Percentiles rank a stretch among this genome's conserved stretches.
These are phyloP conservation scores for Cossypha caffra DNA, from an alignment of 2,797 vertebrate species.

Conservation along the genomic window DNA sequence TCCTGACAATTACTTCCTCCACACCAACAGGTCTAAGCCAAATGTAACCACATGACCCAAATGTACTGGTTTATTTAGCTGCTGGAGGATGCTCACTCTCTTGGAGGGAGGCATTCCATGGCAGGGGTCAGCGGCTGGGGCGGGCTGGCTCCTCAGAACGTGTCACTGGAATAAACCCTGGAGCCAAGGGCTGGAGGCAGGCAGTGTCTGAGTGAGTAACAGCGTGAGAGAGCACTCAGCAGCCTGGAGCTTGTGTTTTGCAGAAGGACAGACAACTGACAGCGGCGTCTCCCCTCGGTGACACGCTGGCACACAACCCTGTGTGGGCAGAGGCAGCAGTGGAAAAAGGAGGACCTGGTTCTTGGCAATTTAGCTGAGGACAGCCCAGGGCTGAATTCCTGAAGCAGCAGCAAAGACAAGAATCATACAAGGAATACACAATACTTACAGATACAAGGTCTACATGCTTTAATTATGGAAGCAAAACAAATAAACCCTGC, in stretches of 20 bases:
- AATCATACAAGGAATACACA: slow-evolving; percentile 50
- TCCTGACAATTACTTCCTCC: neutral
- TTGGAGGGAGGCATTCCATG: fast-evolving
- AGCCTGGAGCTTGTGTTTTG: slow-evolving; percentile 51
- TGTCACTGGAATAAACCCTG: neutral
- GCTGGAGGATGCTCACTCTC: fast-evolving
- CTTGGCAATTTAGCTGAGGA: slow-evolving; percentile 12
- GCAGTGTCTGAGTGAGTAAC: slow-evolving; percentile 68
- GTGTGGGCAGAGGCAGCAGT: slow-evolving; percentile 14
- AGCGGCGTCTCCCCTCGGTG: slow-evolving; percentile 1
- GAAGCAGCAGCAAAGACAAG: slow-evolving; percentile 44
- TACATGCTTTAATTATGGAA: slow-evolving; percentile 63
- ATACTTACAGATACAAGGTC: slow-evolving; percentile 72
- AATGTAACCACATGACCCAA: fast-evolving
- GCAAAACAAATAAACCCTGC: slow-evolving; percentile 55
- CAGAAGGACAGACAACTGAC: neutral
- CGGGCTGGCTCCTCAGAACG: fast-evolving
- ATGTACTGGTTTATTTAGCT: fast-evolving
- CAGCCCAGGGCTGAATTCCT: slow-evolving; percentile 33
- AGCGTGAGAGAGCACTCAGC: neutral
- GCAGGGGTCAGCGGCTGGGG: neutral
- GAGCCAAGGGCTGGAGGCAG: neutral
- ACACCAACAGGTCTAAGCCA: fast-evolving
- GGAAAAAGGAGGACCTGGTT: neutral
- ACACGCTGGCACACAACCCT: neutral